Evolutionary conservation across 2,113 vertebrate species (phyloP).

Genomic region (Macrotis lagotis): DNA sequence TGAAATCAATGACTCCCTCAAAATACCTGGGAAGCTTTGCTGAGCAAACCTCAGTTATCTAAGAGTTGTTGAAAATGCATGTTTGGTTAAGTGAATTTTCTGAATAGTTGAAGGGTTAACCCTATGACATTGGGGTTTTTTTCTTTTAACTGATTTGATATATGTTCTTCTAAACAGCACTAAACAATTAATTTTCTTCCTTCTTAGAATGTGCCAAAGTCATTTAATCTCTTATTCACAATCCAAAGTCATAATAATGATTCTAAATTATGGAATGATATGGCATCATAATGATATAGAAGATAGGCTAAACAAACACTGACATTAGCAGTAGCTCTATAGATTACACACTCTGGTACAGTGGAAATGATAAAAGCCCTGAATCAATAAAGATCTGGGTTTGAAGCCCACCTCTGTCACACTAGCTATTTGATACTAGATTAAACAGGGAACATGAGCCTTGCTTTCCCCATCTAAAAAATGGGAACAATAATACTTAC

Average conservation of each 20-base stretch:
- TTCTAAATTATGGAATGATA: not conserved
- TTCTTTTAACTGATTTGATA: not conserved
- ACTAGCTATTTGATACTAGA: not conserved
- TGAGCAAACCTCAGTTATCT: not conserved
- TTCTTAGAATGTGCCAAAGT: not conserved
- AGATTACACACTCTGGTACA: not conserved
- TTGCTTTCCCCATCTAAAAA: not conserved
- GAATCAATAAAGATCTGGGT: not conserved
- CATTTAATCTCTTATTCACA: not conserved
- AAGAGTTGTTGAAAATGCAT: not conserved
- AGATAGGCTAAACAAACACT: not conserved
- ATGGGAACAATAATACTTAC: not conserved
- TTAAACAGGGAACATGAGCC: not conserved
- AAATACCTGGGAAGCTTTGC: not conserved
- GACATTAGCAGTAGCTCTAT: not conserved
- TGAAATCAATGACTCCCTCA: not conserved
- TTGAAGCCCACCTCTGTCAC: not conserved
- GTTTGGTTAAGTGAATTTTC: not conserved
- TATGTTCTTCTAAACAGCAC: not conserved
- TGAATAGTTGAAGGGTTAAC: not conserved
- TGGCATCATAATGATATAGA: not conserved
- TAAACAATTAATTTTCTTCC: not conserved
- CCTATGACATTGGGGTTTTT: not conserved
- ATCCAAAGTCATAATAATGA: not conserved
- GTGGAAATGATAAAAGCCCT: not conserved